Evolutionary conservation across 2,888 invertebrate species (phyloP).

Genomic region (Eurois occulta): DNA sequence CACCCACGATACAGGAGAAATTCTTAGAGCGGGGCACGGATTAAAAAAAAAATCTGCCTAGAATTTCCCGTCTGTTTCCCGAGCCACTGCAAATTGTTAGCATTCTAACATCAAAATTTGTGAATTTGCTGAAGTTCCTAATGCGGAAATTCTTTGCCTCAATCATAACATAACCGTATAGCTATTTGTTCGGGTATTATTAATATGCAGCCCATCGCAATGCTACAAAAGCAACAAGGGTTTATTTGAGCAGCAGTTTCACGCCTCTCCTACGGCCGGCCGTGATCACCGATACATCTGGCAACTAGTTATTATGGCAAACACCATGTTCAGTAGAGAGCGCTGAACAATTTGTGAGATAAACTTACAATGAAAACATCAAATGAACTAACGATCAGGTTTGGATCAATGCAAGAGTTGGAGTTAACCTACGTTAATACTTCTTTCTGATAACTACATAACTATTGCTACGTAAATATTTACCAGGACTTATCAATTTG

Average conservation of each 20-base stretch:
- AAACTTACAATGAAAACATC: neutral
- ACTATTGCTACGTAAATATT: slow-evolving; percentile 11
- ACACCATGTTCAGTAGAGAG: neutral
- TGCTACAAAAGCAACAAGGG: neutral
- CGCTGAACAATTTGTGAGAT: neutral
- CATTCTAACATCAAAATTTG: neutral
- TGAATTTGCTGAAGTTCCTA: neutral
- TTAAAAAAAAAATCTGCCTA: no score
- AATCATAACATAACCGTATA: neutral
- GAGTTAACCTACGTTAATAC: neutral
- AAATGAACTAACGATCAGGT: neutral
- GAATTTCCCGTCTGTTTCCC: no score
- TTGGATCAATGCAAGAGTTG: neutral
- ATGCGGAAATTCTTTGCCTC: neutral
- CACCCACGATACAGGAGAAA: no score
- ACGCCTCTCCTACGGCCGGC: neutral
- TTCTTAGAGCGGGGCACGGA: no score
- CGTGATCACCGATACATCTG: neutral
- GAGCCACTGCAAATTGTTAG: neutral
- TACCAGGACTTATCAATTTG: slow-evolving; percentile 21
- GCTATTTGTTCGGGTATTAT: neutral
- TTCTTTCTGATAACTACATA: neutral
- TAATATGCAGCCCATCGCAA: neutral
- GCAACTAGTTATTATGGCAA: neutral
- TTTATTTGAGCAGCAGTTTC: neutral